Evolutionary conservation across 2,797 vertebrate species (phyloP), one percentile per base, ranked within the genome.

Genomic region (Chiroxiphia lanceolata): DNA sequence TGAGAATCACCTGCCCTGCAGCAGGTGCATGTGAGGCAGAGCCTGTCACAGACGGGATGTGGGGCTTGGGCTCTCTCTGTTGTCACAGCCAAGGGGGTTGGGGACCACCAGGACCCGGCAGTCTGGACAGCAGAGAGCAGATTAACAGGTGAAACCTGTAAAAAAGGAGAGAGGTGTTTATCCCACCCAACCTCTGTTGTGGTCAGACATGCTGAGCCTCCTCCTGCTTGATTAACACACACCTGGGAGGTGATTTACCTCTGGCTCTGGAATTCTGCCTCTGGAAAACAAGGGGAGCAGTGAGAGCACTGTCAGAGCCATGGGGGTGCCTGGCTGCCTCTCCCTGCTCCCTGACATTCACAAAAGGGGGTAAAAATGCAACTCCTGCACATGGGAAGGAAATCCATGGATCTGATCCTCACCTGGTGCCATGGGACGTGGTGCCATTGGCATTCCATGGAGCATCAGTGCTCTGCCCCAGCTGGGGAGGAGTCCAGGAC

Each of bases 31-130:
- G 7, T 0, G 17, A 16, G 33, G 38, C 48, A 38, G 68, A 80
- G 78, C 68, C 57, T 6, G 1, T 6, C 2, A 0, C 38, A 6
- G 34, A 3, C 0, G 8, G 27, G 64, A 56, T 31, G 31, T 11
- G 56, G 33, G 33, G 56, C 10, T 29, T 10, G 12, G 50, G 68
- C 6, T 71, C 25, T 71, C 25, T 12, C 25, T 0, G 0, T 65
- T 44, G 50, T 18, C 67, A 12, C 19, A 18, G 33, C 44, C 9
- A 27, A 51, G 13, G 4, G 34, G 25, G n/a, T 17, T 2, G 2
- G 23, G 25, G 51, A 45, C 33, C 51, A 19, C 6, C 0, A 7
- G 44, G 60, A 54, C 18, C 60, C 0, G 0, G 14, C 0, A 1
- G 19, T 25, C 17, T 42, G 33, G 21, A 15, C 10, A 50, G 47